Percentiles rank a stretch among this genome's conserved stretches.
Evolutionary conservation across 1,140 invertebrate species (phyloP).

Genomic region (Acromyrmex echinatior): DNA sequence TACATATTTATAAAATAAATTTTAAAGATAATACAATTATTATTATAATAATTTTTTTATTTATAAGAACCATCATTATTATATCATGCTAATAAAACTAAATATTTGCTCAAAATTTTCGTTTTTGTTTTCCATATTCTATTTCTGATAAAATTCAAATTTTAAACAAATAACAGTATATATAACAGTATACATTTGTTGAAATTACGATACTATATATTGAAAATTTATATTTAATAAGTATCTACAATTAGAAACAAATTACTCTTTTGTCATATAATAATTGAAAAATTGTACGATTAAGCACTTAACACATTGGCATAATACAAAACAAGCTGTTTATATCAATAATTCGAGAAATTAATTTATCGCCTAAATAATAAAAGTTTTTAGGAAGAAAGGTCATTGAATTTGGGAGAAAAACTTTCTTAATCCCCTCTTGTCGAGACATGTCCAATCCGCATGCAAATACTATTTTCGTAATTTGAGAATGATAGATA

Average conservation of each 20-base stretch:
- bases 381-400: slow-evolving; percentile 13
- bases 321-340: neutral
- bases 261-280: slow-evolving; percentile 3
- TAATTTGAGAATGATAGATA: slow-evolving; percentile 70
- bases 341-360: slow-evolving; percentile 3
- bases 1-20: neutral
- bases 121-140: neutral
- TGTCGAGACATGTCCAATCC: neutral
- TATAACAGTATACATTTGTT: neutral
- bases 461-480: neutral
- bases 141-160: neutral
- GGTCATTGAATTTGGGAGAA: neutral
- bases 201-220: neutral
- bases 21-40: neutral
- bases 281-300: neutral
- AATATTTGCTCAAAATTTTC: neutral
- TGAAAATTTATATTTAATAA: slow-evolving; percentile 5
- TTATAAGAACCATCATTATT: neutral
- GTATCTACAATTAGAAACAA: neutral
- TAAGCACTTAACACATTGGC: neutral
- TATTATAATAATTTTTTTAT: neutral
- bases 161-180: neutral
- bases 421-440: slow-evolving; percentile 53
- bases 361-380: slow-evolving; percentile 23
- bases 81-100: neutral